Evolutionary conservation across 2,113 vertebrate genomes (phyloP).

Genomic region (Ivindomyrus marchei): DNA sequence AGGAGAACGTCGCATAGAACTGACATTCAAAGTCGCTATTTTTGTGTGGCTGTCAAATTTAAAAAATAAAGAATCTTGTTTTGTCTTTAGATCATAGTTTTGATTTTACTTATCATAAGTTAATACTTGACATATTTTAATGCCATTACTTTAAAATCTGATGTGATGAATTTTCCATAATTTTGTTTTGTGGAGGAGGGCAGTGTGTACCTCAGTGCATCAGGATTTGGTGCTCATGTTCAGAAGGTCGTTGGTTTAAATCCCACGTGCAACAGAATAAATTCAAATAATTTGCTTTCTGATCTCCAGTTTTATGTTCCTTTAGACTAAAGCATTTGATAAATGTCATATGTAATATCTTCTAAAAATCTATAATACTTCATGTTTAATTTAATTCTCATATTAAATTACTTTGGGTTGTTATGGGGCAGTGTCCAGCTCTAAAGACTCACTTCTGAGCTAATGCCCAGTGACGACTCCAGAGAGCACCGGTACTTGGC

Average conservation of each 20-base stretch:
- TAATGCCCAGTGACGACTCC: conserved; percentile 84
- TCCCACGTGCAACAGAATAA: neutral
- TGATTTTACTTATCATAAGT: neutral
- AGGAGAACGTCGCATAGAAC: neutral
- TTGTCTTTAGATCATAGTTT: neutral
- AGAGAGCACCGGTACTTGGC: conserved; percentile 86
- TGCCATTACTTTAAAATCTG: neutral
- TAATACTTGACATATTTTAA: neutral
- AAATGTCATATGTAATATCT: neutral
- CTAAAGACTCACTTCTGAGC: conserved; percentile 70
- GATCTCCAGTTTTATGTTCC: neutral
- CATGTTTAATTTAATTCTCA: neutral
- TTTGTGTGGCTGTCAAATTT: neutral
- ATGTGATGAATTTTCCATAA: neutral
- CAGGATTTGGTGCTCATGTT: neutral
- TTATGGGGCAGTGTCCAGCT: neutral
- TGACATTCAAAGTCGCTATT: neutral
- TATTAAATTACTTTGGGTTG: neutral
- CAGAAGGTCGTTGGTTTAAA: neutral
- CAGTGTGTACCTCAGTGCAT: neutral
- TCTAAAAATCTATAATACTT: neutral
- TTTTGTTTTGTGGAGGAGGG: neutral
- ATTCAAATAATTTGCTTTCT: neutral
- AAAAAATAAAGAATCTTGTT: neutral
- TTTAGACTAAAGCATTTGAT: neutral